These are phyloP conservation scores for Limenitis camilla DNA, from an alignment of 2,888 invertebrate species.

Conservation along the genomic window DNA sequence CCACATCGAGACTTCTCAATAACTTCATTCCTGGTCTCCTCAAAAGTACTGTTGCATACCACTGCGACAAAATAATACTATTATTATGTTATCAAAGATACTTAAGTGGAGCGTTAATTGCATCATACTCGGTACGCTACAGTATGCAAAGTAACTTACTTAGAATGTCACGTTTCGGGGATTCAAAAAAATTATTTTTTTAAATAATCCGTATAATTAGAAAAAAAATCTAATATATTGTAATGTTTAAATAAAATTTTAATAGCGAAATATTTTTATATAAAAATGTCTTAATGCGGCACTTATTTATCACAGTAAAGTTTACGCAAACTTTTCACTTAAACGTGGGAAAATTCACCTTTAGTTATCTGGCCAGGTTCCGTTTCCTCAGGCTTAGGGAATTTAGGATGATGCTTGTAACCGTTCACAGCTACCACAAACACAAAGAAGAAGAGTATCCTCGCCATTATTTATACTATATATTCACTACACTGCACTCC, in stretches of 20 bases:
- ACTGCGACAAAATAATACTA: conserved; percentile 37
- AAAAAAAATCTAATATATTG: too few relatives aligned
- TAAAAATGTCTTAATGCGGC: too few relatives aligned
- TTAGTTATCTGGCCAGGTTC: conserved; percentile 32
- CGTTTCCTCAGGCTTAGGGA: conserved; percentile 42
- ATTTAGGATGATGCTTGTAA: conserved; percentile 51
- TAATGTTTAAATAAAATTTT: too few relatives aligned
- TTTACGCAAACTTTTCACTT: background rate
- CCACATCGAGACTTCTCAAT: conserved; percentile 59
- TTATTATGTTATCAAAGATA: background rate
- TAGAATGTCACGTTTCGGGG: too few relatives aligned
- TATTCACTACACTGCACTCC: conserved; percentile 28
- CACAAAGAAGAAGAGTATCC: conserved; percentile 48
- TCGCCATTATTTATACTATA: conserved; percentile 43
- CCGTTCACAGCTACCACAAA: conserved; percentile 42
- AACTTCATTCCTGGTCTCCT: conserved; percentile 43
- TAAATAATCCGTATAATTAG: too few relatives aligned
- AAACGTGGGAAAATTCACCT: conserved; percentile 37
- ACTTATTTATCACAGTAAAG: background rate
- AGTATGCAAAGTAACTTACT: too few relatives aligned
- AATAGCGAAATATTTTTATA: too few relatives aligned
- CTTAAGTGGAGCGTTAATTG: conserved; percentile 26
- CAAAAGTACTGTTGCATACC: conserved; percentile 45
- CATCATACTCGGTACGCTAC: conserved; percentile 21
- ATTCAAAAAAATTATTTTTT: too few relatives aligned